Conservation (phyloP, 2,113 vertebrate species). For the Ivindomyrus marchei region DNA sequence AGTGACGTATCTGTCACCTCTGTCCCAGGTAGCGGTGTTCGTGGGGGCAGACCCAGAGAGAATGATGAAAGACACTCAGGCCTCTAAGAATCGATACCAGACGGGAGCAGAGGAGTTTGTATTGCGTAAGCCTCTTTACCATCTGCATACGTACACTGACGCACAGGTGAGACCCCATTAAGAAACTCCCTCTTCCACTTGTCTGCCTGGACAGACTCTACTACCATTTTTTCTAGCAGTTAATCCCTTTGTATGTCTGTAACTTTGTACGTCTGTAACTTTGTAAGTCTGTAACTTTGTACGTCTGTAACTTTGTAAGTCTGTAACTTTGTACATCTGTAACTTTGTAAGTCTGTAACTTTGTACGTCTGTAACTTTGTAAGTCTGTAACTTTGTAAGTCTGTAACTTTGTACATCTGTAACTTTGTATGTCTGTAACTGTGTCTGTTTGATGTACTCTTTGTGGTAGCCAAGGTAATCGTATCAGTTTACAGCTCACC, state of each 20-base stretch:
- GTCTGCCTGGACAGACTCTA: conserved; percentile 11
- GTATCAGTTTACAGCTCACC: neutral
- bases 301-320: no score
- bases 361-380: neutral
- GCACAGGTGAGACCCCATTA: conserved; percentile 66
- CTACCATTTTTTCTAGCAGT: neutral
- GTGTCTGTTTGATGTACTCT: neutral
- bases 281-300: no score
- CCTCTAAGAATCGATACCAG: conserved; percentile 63
- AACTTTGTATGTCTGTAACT: neutral
- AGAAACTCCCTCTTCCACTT: neutral
- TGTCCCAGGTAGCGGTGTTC: conserved; percentile 66
- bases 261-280: neutral
- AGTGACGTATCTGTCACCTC: neutral
- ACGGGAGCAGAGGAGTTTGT: conserved; percentile 56
- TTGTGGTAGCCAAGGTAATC: neutral
- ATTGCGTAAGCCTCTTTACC: conserved; percentile 79
- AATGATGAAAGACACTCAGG: conserved; percentile 74
- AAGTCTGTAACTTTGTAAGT: neutral
- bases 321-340: no score
- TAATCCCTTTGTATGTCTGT: neutral
- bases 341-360: no score
- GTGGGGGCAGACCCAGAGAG: conserved; percentile 71
- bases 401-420: neutral
- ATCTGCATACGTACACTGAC: conserved; percentile 76